Percentiles rank a stretch among this genome's conserved stretches.
Conservation (phyloP, 2,888 invertebrate genomes). For the Phania funesta region DNA sequence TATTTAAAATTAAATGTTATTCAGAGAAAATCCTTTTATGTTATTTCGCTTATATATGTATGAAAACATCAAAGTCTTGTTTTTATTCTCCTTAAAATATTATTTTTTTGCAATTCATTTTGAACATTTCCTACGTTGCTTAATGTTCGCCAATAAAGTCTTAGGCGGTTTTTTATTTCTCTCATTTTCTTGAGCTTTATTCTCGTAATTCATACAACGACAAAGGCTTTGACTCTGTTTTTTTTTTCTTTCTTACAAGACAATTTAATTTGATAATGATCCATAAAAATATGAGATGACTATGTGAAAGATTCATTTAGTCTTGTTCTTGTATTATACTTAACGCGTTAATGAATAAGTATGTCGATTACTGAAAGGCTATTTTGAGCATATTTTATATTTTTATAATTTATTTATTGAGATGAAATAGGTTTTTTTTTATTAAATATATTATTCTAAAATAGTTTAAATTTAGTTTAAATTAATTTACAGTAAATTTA, state of each 20-base stretch:
- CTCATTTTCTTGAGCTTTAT: background rate
- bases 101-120: constrained; percentile 15
- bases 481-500: too few species aligned
- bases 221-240: background rate
- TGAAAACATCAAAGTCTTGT: constrained; percentile 30
- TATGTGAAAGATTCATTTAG: constrained; percentile 11
- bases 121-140: background rate
- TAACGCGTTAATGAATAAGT: constrained; percentile 57
- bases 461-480: too few species aligned
- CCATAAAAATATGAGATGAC: background rate
- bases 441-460: too few species aligned
- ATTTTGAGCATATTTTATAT: background rate
- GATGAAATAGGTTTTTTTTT: too few species aligned
- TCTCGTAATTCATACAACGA: background rate
- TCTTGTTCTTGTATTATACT: background rate
- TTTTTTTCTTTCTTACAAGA: background rate
- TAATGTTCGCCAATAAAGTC: constrained; percentile 16
- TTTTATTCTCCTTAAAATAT: constrained; percentile 1
- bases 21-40: background rate
- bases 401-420: too few species aligned
- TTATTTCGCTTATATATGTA: background rate
- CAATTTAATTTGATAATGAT: constrained; percentile 23
- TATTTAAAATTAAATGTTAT: background rate
- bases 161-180: background rate
- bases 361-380: constrained; percentile 36